Conservation (phyloP, 2,888 invertebrate species). For the Eupeodes luniger region DNA sequence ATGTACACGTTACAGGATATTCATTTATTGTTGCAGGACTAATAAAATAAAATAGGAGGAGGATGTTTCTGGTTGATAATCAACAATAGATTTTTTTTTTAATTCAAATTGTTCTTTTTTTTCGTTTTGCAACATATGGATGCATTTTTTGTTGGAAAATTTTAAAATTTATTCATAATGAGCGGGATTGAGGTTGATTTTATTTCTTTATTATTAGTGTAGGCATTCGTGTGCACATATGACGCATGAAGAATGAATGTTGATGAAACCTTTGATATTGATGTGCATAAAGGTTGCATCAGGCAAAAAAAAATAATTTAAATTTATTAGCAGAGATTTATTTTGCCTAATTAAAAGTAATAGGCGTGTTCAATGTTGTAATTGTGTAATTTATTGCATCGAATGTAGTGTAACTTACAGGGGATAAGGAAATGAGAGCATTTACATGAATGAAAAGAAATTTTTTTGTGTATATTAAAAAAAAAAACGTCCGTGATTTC, state of each 20-base stretch:
- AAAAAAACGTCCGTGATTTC: too few relatives aligned
- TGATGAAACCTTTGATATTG: not conserved
- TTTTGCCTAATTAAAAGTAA: not conserved
- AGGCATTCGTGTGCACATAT: not conserved
- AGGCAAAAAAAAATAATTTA: too few relatives aligned
- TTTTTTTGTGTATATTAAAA: too few relatives aligned
- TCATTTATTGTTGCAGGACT: not conserved
- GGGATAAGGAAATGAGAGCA: too few relatives aligned
- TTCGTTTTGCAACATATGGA: slow-evolving; percentile 60
- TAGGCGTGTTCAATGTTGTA: not conserved
- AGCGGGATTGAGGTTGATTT: slow-evolving; percentile 45
- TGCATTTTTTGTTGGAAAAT: slow-evolving; percentile 37
- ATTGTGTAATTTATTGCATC: not conserved
- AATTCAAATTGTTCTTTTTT: slow-evolving; percentile 31
- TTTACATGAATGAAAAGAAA: too few relatives aligned
- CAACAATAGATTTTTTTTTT: slow-evolving; percentile 41
- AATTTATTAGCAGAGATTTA: too few relatives aligned
- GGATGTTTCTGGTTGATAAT: slow-evolving; percentile 41
- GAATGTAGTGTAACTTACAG: too few relatives aligned
- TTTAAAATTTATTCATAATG: slow-evolving; percentile 53
- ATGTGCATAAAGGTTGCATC: too few relatives aligned
- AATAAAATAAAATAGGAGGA: not conserved
- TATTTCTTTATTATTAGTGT: not conserved
- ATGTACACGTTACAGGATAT: not conserved
- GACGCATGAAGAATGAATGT: not conserved